phyloP scores from a whole-genome alignment of 2,113 vertebrate genomes.

The Apeltes quadracus region DNA sequence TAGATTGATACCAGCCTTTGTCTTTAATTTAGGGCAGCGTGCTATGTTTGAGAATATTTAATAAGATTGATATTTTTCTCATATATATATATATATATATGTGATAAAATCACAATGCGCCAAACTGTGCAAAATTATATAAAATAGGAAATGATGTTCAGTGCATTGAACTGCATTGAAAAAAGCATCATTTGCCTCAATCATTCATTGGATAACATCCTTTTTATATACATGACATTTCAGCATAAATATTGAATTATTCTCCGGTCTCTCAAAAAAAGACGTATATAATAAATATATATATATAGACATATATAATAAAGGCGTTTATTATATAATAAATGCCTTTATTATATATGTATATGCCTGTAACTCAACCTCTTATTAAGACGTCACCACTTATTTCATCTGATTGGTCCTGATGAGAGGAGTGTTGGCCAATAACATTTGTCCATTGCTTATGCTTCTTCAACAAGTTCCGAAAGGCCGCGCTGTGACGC shows the following conservation, averaged over 20 bases:
- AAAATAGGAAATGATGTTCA: background rate
- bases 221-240: background rate
- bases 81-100: constrained; percentile 25
- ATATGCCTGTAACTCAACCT: no score
- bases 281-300: no score
- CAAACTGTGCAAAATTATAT: background rate
- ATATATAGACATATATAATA: no score
- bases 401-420: constrained; percentile 35
- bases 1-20: constrained; percentile 6
- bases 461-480: constrained; percentile 20
- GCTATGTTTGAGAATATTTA: constrained; percentile 19
- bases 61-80: constrained; percentile 42
- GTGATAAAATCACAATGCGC: constrained; percentile 14
- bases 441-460: constrained; percentile 39
- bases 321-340: no score
- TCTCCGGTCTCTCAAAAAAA: constrained; percentile 13
- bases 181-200: background rate
- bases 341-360: no score
- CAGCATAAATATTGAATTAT: background rate
- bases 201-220: background rate
- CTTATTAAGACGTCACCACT: background rate
- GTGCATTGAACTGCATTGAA: background rate
- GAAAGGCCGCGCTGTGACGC: constrained; percentile 29
- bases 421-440: constrained; percentile 24
- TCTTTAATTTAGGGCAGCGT: constrained; percentile 25